Base-by-base conservation (phyloP, 1,140 invertebrate species). In the Meloidogyne exigua region DNA sequence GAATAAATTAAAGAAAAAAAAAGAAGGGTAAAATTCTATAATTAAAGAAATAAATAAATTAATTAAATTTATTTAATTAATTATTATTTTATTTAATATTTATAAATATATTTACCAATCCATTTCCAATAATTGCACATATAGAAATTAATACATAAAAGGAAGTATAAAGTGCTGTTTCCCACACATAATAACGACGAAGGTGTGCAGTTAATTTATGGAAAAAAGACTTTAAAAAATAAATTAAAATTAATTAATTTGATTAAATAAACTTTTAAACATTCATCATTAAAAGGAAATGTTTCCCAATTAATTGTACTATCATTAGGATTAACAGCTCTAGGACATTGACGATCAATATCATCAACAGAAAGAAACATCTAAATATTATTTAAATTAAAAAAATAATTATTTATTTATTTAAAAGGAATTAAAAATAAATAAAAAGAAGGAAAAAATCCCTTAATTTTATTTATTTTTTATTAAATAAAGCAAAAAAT, bases 61-160 rank as follows among this genome's bases (percentile, higher is more conserved):
- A 32, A 32, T 3, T 32, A 32, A 32, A 32, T 32, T 3, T 3
- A 32, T 32, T 32, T 32, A 32, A 32, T 32, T 32, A 32, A 3
- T 32, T 32, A 3, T 32, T 9, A 13, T 69, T 2, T 23, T 9
- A 32, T 12, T 66, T 79, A 32, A 23, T 64, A 73, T 70, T 72
- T n/a, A 15, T 21, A 15, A 13, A 11, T 65, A n/a, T 21, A 32
- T 75, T 72, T 23, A 85, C 85, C 42, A 86, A 72, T 68, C 85
- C 85, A 73, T 86, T 86, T 36, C 85, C 85, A 42, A 86, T 78
- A 26, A 87, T 71, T 15, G 85, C 85, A 36, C 87, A 76, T 13
- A 87, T 62, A 21, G 86, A 86, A 57, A 86, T 86, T 11, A 86
- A 67, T 25, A 83, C 70, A 75, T 86, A 86, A 42, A 86, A 69